Percentiles rank a stretch among this genome's conserved stretches.
Evolutionary conservation across 2,888 invertebrate species (phyloP).

Genomic region (Chamaedrilus cognettii): DNA sequence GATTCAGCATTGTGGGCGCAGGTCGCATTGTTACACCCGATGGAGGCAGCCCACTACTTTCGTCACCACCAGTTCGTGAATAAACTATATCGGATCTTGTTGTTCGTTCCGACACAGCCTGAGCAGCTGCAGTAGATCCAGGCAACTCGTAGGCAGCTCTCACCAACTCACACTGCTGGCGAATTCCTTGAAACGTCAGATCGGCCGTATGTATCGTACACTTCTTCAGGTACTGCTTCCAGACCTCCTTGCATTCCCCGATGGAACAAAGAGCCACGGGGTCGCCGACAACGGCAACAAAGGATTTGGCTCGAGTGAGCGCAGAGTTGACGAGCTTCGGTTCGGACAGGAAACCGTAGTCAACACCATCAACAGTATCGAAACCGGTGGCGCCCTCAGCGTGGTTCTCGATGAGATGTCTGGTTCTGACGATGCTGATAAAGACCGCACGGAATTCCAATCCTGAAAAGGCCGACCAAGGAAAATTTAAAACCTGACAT

Average conservation of each 20-base stretch:
- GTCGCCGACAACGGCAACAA: constrained; percentile 76
- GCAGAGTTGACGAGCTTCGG: constrained; percentile 56
- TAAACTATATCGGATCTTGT: too few species aligned
- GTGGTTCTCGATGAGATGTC: background rate
- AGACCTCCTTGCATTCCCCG: constrained; percentile 69
- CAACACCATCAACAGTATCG: constrained; percentile 30
- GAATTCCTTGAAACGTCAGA: background rate
- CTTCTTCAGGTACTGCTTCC: constrained; percentile 24
- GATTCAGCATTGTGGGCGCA: background rate
- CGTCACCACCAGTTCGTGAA: background rate
- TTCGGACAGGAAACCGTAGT: constrained; percentile 54
- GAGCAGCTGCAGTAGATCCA: background rate
- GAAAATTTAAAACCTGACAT: too few species aligned
- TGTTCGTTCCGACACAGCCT: too few species aligned
- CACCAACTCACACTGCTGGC: background rate
- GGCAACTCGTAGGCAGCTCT: background rate
- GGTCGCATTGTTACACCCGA: background rate
- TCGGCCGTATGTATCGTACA: background rate
- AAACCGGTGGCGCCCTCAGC: constrained; percentile 36
- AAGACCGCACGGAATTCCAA: constrained; percentile 54
- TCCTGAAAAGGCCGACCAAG: constrained; percentile 48
- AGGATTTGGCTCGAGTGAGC: constrained; percentile 51
- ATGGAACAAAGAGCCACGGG: constrained; percentile 79
- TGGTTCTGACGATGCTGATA: constrained; percentile 51
- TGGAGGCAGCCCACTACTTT: background rate